Evolutionary conservation across 2,797 vertebrate genomes (phyloP).

Genomic region (Echeneis naucrates): DNA sequence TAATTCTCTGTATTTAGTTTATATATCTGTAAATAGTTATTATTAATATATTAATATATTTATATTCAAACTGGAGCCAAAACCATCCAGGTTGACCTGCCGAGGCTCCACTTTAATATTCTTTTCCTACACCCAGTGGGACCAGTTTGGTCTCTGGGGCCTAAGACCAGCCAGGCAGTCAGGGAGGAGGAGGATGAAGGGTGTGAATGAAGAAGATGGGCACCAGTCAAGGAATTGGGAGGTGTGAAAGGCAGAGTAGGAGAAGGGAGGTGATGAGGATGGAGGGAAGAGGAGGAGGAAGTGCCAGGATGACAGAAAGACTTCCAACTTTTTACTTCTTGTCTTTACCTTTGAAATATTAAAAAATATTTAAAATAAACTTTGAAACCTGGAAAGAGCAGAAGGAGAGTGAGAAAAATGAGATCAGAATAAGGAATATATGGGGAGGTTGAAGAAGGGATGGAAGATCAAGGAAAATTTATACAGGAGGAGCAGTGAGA

Average conservation of each 20-base stretch:
- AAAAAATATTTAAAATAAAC: neutral
- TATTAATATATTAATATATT: too few relatives aligned
- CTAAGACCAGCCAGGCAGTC: conserved; percentile 53
- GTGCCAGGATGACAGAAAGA: neutral
- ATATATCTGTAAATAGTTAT: neutral
- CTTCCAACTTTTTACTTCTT: too few relatives aligned
- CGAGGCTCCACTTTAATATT: conserved; percentile 43
- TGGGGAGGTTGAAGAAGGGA: neutral
- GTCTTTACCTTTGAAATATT: too few relatives aligned
- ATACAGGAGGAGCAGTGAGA: neutral
- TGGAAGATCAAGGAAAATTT: neutral
- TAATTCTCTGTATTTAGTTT: neutral
- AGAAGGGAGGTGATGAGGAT: neutral
- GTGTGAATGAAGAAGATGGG: conserved; percentile 34
- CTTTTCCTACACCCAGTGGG: conserved; percentile 30
- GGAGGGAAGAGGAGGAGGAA: neutral
- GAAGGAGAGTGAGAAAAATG: neutral
- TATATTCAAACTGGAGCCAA: neutral
- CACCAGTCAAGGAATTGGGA: conserved; percentile 23
- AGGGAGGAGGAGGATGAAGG: conserved; percentile 33
- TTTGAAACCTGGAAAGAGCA: neutral
- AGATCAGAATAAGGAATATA: neutral
- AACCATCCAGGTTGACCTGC: conserved; percentile 28
- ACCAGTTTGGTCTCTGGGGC: conserved; percentile 32
- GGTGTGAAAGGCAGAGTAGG: conserved; percentile 17